These are phyloP conservation scores for Acipenser ruthenus DNA, from an alignment of 2,797 vertebrate species.

Conservation along the genomic window DNA sequence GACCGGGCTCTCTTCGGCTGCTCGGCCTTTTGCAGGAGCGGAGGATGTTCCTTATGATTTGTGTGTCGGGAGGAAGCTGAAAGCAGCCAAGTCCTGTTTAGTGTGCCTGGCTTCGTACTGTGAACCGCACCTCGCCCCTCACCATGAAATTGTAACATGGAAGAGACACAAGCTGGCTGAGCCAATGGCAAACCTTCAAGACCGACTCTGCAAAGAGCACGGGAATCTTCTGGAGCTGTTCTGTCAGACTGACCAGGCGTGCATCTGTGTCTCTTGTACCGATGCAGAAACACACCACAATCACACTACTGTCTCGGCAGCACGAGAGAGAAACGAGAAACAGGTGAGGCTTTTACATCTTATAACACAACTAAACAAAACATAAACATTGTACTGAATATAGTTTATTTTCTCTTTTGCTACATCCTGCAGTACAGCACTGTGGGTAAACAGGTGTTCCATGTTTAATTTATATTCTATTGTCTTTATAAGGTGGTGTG, in stretches of 20 bases:
- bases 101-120: slow-evolving; percentile 18
- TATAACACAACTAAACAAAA: no score
- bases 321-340: slow-evolving; percentile 4
- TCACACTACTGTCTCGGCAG: slow-evolving; percentile 8
- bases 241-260: slow-evolving; percentile 13
- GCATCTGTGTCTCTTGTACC: slow-evolving; percentile 12
- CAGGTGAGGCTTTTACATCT: slow-evolving; percentile 9
- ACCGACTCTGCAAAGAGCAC: slow-evolving; percentile 9
- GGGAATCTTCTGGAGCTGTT: slow-evolving; percentile 11
- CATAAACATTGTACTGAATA: no score
- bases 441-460: no score
- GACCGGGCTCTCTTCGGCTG: neutral
- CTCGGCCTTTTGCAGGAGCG: slow-evolving; percentile 9
- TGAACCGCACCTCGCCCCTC: slow-evolving; percentile 11
- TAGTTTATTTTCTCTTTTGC: no score
- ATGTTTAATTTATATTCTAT: no score
- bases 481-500: no score
- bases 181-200: neutral
- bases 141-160: neutral
- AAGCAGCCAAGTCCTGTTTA: slow-evolving; percentile 19
- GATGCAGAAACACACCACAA: slow-evolving; percentile 11
- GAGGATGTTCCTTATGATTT: slow-evolving; percentile 24
- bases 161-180: slow-evolving; percentile 14
- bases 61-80: slow-evolving; percentile 16
- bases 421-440: no score